phyloP scores from a whole-genome alignment of 2,888 invertebrate genomes.

The Microctonus brassicae region DNA sequence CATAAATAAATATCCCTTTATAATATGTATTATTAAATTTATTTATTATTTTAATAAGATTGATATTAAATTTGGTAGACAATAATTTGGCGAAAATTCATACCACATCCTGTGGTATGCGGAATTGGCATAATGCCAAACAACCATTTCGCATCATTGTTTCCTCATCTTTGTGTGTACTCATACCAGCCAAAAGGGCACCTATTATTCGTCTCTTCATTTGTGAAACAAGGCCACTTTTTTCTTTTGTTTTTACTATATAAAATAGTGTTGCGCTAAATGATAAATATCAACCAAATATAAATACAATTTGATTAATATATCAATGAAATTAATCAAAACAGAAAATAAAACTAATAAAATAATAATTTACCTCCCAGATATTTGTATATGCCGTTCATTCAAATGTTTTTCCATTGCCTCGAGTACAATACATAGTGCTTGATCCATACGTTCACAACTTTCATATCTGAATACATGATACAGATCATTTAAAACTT shows the following conservation, averaged over 20 bases:
- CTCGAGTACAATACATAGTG: slow-evolving; percentile 85
- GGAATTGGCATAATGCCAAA: slow-evolving; percentile 93
- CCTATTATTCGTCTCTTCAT: slow-evolving; percentile 85
- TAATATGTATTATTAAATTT: not conserved
- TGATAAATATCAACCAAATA: slow-evolving; percentile 8
- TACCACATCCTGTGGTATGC: slow-evolving; percentile 95
- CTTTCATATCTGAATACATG: slow-evolving; percentile 88
- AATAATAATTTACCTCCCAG: slow-evolving; percentile 78
- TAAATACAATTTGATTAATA: no score
- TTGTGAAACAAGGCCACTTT: slow-evolving; percentile 78
- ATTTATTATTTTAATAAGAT: not conserved
- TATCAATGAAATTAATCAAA: not conserved
- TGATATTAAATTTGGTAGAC: not conserved
- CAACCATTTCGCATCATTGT: slow-evolving; percentile 98
- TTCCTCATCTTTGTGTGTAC: slow-evolving; percentile 84
- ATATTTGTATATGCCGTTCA: slow-evolving; percentile 93
- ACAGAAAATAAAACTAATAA: slow-evolving; percentile 5
- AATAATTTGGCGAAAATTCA: slow-evolving; percentile 60
- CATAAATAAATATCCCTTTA: no score
- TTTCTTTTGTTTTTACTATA: slow-evolving; percentile 90
- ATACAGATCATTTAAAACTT: slow-evolving; percentile 92
- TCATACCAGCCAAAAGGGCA: slow-evolving; percentile 90
- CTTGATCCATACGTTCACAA: slow-evolving; percentile 81
- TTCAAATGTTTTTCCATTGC: slow-evolving; percentile 90
- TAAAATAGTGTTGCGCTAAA: slow-evolving; percentile 93